Percentiles rank a stretch among this genome's conserved stretches.
phyloP scores from a whole-genome alignment of 2,113 vertebrate genomes.

The Carettochelys insculpta region DNA sequence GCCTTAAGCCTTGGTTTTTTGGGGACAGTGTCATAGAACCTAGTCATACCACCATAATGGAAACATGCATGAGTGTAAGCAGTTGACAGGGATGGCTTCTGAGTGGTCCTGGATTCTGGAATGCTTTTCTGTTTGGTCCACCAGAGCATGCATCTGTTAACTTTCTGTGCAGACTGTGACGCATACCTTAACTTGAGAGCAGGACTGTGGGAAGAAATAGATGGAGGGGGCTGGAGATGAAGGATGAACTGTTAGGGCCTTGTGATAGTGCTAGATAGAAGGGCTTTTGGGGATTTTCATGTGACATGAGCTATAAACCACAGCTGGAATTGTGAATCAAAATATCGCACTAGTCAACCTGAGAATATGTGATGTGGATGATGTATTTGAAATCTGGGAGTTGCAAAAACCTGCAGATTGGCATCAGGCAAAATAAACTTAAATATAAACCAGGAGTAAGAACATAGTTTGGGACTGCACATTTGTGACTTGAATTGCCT shows the following conservation, averaged over 20 bases:
- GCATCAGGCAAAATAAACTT: neutral
- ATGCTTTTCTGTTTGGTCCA: neutral
- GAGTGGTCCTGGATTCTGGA: neutral
- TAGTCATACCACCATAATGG: too few species aligned
- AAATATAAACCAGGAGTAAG: neutral
- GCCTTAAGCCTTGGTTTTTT: too few species aligned
- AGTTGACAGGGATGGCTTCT: neutral
- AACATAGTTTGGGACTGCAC: neutral
- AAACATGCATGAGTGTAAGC: too few species aligned
- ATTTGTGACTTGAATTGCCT: neutral
- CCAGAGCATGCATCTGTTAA: neutral
- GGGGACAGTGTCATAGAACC: too few species aligned
- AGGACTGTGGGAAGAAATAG: neutral
- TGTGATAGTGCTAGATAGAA: neutral
- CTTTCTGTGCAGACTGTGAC: neutral
- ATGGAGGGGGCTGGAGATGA: neutral
- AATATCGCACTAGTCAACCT: neutral
- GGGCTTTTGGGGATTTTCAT: fast-evolving
- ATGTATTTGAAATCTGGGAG: fast-evolving
- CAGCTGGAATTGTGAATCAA: neutral
- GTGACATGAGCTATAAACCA: neutral
- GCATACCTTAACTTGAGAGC: neutral
- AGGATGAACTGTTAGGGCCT: neutral
- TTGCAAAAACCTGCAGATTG: neutral
- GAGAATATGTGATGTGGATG: neutral